Base-by-base conservation (phyloP, 2,113 vertebrate species). In the Ochotona curzoniae region DNA sequence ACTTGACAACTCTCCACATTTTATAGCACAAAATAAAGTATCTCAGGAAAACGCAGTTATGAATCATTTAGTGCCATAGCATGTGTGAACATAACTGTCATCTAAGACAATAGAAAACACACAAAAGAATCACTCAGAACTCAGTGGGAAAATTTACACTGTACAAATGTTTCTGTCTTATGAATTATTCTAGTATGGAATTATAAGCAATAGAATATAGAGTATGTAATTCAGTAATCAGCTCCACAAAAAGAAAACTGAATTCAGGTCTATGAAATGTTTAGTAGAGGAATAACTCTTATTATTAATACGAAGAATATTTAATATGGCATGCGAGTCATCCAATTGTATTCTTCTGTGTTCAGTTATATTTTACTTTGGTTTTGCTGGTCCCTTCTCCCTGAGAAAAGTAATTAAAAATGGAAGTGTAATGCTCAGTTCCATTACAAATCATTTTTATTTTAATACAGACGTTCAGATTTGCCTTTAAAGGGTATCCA, bases 351-450 rank as follows among this genome's bases (percentile, higher is more conserved):
- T 89, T 94, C n/a, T 91, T 95, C 88, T 95, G 83, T 35, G 4
- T 28, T 91, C 38, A 23, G 3, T 81, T 32, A 88, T 3, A 74
- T 87, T 94, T 96, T 93, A 64, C 80, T 17, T 93, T 38, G 32
- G 81, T 17, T 87, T 96, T 18, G 51, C 80, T 95, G 74, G 81
- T 23, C 96, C 94, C n/a, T 70, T 0, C 76, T 93, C 84, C 67
- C 95, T 96, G 81, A 92, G 66, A 96, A 95, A 85, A 12, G 12
- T 81, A 86, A 96, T 97, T 97, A 96, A 96, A 97, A 96, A 94
- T 92, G 47, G 95, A 92, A 49, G 71, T 86, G 10, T 54, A 57
- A 94, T 78, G 17, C 70, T 94, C 93, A 81, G 47, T 95, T 28
- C 82, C 69, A 91, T 93, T 61, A 89, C 57, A 95, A 97, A 95